These are phyloP conservation scores for Trimorus sp. DNA, from an alignment of 2,888 invertebrate species.

Conservation along the genomic window DNA sequence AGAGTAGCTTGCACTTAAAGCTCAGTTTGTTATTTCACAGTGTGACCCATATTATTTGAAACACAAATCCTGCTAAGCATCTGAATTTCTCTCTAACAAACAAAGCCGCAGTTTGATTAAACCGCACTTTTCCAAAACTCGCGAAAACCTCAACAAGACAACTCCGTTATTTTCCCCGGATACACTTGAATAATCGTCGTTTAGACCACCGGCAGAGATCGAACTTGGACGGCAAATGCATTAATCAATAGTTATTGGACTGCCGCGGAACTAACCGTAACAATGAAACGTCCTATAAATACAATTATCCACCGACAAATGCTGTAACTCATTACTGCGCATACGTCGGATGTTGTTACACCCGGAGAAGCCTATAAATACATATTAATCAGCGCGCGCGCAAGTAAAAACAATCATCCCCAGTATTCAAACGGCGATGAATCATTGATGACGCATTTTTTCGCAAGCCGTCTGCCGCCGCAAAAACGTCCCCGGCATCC, in stretches of 20 bases:
- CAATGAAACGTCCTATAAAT: constrained; percentile 44
- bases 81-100: too few relatives aligned
- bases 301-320: constrained; percentile 44
- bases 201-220: constrained; percentile 29
- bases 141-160: background rate
- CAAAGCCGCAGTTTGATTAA: too few relatives aligned
- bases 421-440: too few relatives aligned
- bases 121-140: background rate
- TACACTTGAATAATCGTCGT: constrained; percentile 32
- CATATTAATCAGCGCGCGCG: constrained; percentile 8
- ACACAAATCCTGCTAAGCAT: too few relatives aligned
- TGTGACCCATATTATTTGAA: too few relatives aligned
- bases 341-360: constrained; percentile 22
- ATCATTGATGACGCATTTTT: too few relatives aligned
- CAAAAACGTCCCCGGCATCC: too few relatives aligned
- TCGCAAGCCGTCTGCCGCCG: too few relatives aligned
- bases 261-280: constrained; percentile 37
- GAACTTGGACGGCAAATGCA: constrained; percentile 50
- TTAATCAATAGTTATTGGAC: constrained; percentile 38
- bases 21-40: too few relatives aligned
- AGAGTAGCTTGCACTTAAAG: too few relatives aligned
- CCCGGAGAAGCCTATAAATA: constrained; percentile 10
- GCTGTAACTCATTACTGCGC: constrained; percentile 28
- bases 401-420: too few relatives aligned
- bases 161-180: constrained; percentile 21